A percentile compares a stretch with the other conserved stretches of the same genome.
Conservation (phyloP, 2,888 invertebrate genomes). For the Drosophila anceps region DNA sequence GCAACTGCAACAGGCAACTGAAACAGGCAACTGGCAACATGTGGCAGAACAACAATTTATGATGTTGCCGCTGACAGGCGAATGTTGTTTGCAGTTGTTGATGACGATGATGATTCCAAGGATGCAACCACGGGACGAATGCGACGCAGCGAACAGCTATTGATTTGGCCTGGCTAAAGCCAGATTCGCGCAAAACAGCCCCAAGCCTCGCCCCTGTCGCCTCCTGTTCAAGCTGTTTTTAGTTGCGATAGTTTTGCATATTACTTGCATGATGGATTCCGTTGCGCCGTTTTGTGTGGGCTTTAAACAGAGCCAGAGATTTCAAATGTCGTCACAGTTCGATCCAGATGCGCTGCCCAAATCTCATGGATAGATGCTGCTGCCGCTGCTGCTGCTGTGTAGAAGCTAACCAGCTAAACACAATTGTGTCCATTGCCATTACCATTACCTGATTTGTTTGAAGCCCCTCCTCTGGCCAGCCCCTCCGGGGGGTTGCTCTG, state of each 20-base stretch:
- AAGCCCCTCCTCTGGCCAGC: neutral
- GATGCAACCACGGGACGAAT: conserved; percentile 49
- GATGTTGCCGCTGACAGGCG: conserved; percentile 84
- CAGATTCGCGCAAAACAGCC: conserved; percentile 8
- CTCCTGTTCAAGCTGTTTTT: conserved; percentile 26
- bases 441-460: conserved; percentile 56
- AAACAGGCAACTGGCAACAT: conserved; percentile 62
- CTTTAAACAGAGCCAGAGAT: conserved; percentile 49
- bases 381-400: conserved; percentile 8
- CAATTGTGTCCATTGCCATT: conserved; percentile 67
- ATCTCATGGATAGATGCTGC: conserved; percentile 26
- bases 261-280: conserved; percentile 75
- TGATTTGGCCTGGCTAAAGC: conserved; percentile 52
- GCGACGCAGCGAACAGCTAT: conserved; percentile 41
- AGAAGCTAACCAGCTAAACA: conserved; percentile 55
- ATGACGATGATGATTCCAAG: conserved; percentile 79
- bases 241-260: conserved; percentile 70
- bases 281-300: conserved; percentile 70
- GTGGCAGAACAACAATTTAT: conserved; percentile 84
- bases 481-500: conserved; percentile 15
- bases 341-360: conserved; percentile 40
- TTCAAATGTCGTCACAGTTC: conserved; percentile 54
- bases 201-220: neutral
- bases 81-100: conserved; percentile 83
- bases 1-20: conserved; percentile 24